Base-by-base conservation (phyloP, 2,888 invertebrate genomes). In the Polydesmus complanatus region DNA sequence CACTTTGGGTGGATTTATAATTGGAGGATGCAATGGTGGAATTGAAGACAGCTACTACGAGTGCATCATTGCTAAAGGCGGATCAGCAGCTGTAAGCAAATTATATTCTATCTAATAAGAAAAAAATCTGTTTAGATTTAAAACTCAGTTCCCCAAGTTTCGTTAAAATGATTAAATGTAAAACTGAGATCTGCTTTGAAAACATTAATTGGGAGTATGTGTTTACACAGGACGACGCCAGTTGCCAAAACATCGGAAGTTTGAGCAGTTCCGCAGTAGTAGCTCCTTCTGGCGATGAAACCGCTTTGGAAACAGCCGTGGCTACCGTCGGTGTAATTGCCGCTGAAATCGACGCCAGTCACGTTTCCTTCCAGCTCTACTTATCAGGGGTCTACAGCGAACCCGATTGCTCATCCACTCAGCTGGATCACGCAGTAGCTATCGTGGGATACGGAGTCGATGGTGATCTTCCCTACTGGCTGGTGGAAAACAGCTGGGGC, bases 71-170 rank as follows among this genome's bases (percentile, higher is more conserved):
- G 83, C 84, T 61, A 91, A 91, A n/a, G 72, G 79, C 59, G 95
- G 95, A 65, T 80, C 95, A 68, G 94, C 94, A 73, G 92, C 89
- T 0, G 94, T n/a, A n/a, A n/a, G n/a, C n/a, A n/a, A n/a, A n/a
- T n/a, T n/a, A n/a, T n/a, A n/a, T n/a, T n/a, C n/a, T n/a, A n/a
- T n/a, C n/a, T n/a, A n/a, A n/a, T n/a, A n/a, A n/a, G n/a, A n/a
- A n/a, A n/a, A n/a, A n/a, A n/a, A n/a, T n/a, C n/a, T n/a, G n/a
- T n/a, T n/a, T n/a, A n/a, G n/a, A n/a, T n/a, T n/a, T n/a, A n/a
- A n/a, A 95, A 75, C 79, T 79, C 62, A 77, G 82, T 1, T 96
- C 96, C 74, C 88, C 92, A 0, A 96, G 95, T 73, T 84, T 85
- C 73, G 90, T 78, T 1, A 77, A 82, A 66, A 83, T 71, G n/a